These are phyloP conservation scores for Alouatta palliata DNA, from an alignment of 2,113 vertebrate genomes.

Conservation along the genomic window DNA sequence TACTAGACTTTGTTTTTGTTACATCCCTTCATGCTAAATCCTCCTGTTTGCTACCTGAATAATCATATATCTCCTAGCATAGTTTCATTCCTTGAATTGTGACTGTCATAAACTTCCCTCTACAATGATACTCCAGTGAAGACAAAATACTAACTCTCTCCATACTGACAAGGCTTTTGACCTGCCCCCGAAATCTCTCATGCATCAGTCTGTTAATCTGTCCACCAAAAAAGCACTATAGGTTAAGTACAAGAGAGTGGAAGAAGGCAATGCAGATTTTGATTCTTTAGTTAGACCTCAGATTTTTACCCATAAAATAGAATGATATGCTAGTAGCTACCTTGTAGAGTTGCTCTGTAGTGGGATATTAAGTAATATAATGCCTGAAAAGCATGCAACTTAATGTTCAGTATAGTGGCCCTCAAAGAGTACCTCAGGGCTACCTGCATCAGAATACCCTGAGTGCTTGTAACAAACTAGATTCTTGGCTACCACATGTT, in stretches of 20 bases:
- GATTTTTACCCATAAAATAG: neutral
- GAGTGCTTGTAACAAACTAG: neutral
- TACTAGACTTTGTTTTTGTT: neutral
- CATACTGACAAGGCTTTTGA: neutral
- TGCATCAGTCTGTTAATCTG: neutral
- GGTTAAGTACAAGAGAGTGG: neutral
- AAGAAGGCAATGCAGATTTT: neutral
- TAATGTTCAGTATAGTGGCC: neutral
- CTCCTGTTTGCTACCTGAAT: neutral
- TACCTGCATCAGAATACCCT: neutral
- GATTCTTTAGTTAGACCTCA: neutral
- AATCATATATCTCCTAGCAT: neutral
- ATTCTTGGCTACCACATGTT: neutral
- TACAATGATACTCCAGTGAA: neutral
- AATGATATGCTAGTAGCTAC: neutral
- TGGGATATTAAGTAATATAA: neutral
- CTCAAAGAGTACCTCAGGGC: neutral
- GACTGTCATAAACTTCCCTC: neutral
- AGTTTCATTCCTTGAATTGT: neutral
- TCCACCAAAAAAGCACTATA: neutral
- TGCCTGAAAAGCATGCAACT: neutral
- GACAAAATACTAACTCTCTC: neutral
- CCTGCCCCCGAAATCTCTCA: neutral
- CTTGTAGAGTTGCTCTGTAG: neutral
- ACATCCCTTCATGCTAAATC: neutral